Conservation (phyloP, 2,113 vertebrate species). For the Stercorarius parasiticus region DNA sequence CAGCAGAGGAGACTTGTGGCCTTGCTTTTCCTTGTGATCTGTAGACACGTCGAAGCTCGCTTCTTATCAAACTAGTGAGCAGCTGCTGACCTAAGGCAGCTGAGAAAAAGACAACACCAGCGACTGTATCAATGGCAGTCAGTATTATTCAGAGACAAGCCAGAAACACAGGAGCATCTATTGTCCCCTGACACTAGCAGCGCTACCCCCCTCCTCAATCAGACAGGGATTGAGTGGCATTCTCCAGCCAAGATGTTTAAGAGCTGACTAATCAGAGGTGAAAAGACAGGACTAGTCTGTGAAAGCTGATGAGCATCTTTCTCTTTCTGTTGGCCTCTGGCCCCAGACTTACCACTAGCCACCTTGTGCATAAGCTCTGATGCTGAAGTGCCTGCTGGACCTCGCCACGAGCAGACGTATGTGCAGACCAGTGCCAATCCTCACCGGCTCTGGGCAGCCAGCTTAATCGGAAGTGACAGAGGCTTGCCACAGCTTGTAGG, state of each 20-base stretch:
- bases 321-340: neutral
- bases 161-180: neutral
- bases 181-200: neutral
- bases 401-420: neutral
- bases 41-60: neutral
- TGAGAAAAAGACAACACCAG: neutral
- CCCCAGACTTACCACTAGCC: neutral
- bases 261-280: neutral
- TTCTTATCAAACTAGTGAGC: neutral
- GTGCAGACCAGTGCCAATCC: neutral
- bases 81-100: neutral
- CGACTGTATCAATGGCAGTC: neutral
- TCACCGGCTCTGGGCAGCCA: neutral
- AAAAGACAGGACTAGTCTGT: neutral
- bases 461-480: neutral
- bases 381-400: neutral
- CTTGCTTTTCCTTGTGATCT: neutral
- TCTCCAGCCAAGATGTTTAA: neutral
- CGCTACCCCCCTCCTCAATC: neutral
- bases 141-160: neutral
- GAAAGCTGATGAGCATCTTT: neutral
- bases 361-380: accelerated
- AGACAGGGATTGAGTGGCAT: neutral
- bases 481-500: neutral
- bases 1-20: neutral